Evolutionary conservation across 2,797 vertebrate species (phyloP).

Genomic region (Dryobates pubescens): DNA sequence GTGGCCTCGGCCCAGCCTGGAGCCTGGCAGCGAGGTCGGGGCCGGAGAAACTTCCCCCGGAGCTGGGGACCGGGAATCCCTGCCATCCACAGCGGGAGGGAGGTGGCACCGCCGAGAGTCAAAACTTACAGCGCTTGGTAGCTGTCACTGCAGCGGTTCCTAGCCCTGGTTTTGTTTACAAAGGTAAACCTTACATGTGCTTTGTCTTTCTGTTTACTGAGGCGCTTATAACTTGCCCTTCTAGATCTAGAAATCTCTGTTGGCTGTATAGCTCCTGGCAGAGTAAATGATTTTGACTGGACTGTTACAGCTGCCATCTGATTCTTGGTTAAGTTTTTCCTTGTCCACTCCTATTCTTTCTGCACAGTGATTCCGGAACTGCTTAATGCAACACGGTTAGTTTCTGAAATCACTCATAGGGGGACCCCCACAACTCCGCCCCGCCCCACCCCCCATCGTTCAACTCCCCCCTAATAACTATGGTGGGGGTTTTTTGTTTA

Average conservation of each 20-base stretch:
- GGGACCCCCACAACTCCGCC: not conserved
- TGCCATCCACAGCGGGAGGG: not conserved
- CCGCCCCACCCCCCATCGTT: too few species aligned
- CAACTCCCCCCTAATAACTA: not conserved
- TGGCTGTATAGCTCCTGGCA: not conserved
- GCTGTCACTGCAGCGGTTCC: not conserved
- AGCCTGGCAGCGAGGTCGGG: not conserved
- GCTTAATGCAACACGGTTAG: not conserved
- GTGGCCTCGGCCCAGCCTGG: not conserved
- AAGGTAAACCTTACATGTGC: slow-evolving; percentile 7
- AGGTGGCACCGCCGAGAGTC: not conserved
- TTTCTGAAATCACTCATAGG: not conserved
- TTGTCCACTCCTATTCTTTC: not conserved
- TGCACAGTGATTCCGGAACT: not conserved
- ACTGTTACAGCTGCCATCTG: not conserved
- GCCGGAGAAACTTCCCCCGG: not conserved
- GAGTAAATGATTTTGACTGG: not conserved
- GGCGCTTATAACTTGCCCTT: not conserved
- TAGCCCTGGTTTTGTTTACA: not conserved
- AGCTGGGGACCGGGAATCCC: not conserved
- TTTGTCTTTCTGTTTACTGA: not conserved
- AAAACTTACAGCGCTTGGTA: not conserved
- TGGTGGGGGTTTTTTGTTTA: not conserved
- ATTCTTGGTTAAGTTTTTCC: not conserved
- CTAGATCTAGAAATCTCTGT: not conserved